Evolutionary conservation across 2,888 invertebrate species (phyloP).

Genomic region (Poecilobothrus nobilitatus): DNA sequence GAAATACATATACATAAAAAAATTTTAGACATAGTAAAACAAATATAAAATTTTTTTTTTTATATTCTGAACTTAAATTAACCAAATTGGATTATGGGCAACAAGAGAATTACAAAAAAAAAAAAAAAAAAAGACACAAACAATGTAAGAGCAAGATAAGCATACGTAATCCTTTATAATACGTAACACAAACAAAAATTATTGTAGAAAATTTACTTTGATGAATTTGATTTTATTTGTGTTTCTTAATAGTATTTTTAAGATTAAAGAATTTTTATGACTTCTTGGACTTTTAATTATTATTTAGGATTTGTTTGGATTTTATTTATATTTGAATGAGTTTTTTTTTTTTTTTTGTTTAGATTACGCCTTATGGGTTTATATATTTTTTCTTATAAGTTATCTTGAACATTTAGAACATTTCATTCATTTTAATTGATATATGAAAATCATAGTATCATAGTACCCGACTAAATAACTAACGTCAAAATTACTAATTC

Average conservation of each 20-base stretch:
- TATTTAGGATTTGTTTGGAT: background rate
- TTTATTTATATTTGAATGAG: no score
- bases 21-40: no score
- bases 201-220: background rate
- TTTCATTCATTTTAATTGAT: no score
- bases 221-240: background rate
- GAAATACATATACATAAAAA: no score
- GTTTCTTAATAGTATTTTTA: background rate
- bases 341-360: no score
- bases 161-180: background rate
- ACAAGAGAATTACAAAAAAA: background rate
- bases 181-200: background rate
- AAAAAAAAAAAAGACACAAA: no score
- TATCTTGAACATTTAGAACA: no score
- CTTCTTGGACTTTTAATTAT: conserved; percentile 1
- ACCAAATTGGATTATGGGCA: background rate
- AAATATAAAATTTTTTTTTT: background rate
- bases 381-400: no score
- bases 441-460: no score
- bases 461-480: no score
- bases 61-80: background rate
- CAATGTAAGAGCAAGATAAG: background rate
- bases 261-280: background rate
- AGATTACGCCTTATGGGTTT: no score
- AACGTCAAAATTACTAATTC: no score